A percentile compares a stretch with the other conserved stretches of the same genome.
Conservation (phyloP, 2,797 vertebrate genomes). For the Hippocampus kuda region DNA sequence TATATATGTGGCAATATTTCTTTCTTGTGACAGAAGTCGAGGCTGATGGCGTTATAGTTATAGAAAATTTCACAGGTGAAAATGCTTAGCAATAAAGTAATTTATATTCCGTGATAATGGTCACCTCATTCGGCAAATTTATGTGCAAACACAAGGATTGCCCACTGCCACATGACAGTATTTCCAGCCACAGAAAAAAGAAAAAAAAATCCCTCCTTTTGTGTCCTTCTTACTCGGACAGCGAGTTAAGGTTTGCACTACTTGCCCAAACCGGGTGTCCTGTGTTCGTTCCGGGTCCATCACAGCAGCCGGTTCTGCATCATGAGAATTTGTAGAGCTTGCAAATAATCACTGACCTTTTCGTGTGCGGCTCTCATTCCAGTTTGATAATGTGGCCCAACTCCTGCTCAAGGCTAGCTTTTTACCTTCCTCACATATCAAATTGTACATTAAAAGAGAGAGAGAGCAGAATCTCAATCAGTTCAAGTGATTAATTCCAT, state of each 20-base stretch:
- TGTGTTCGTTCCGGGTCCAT: neutral
- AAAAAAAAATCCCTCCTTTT: neutral
- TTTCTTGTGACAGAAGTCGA: too few species aligned
- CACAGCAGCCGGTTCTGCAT: neutral
- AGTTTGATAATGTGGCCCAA: neutral
- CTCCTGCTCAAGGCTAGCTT: neutral
- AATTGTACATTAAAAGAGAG: neutral
- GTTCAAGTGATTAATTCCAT: too few species aligned
- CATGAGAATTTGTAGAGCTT: neutral
- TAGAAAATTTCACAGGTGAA: too few species aligned
- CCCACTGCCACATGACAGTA: neutral
- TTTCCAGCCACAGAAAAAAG: neutral
- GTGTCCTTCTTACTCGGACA: neutral
- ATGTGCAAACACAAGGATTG: too few species aligned
- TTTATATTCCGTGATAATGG: neutral
- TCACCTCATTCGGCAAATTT: neutral
- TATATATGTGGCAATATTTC: neutral
- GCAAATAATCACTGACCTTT: neutral
- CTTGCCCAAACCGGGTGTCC: neutral
- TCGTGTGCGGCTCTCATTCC: neutral
- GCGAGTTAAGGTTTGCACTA: neutral
- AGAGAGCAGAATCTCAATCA: too few species aligned
- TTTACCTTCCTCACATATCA: neutral
- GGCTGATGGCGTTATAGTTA: too few species aligned
- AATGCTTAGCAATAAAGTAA: neutral